phyloP scores from a whole-genome alignment of 2,113 vertebrate genomes.

The Orthonyx spaldingii region DNA sequence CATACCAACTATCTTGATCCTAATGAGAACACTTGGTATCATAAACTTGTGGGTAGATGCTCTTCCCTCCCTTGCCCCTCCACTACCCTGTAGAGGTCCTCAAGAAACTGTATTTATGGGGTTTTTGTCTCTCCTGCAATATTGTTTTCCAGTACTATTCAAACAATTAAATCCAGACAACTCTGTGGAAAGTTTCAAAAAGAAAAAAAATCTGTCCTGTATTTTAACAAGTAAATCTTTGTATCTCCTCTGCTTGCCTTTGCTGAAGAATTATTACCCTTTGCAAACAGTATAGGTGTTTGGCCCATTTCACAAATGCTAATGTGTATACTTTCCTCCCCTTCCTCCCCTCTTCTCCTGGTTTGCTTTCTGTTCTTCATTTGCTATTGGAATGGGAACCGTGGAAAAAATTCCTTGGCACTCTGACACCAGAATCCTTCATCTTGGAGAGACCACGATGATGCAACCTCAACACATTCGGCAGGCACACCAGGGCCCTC shows the following conservation, averaged over 20 bases:
- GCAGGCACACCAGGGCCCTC: slow-evolving; percentile 98
- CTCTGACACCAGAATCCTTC: slow-evolving; percentile 92
- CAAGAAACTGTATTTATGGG: not conserved
- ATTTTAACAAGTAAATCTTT: slow-evolving; percentile 9
- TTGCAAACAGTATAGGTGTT: slow-evolving; percentile 15
- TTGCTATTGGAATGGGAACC: slow-evolving; percentile 83
- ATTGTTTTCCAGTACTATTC: not conserved
- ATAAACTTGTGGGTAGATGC: not conserved
- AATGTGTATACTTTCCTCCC: slow-evolving; percentile 71
- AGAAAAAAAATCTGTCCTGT: not conserved
- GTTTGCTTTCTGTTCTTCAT: slow-evolving; percentile 77
- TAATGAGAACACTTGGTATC: not conserved
- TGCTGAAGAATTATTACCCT: slow-evolving; percentile 37
- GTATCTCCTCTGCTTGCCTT: slow-evolving; percentile 21
- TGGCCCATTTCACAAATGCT: slow-evolving; percentile 69
- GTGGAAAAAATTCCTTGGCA: slow-evolving; percentile 79
- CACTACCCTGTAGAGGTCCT: not conserved
- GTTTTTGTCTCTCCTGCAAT: not conserved
- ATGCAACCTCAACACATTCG: slow-evolving; percentile 97
- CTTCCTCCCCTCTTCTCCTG: slow-evolving; percentile 18
- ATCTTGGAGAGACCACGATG: slow-evolving; percentile 99
- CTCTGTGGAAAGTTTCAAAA: not conserved
- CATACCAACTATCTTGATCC: not conserved
- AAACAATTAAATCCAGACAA: not conserved
- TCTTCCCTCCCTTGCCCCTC: not conserved